Percentiles rank a stretch among this genome's conserved stretches.
These are phyloP conservation scores for Horisme vitalbata DNA, from an alignment of 2,888 invertebrate genomes.

Conservation along the genomic window DNA sequence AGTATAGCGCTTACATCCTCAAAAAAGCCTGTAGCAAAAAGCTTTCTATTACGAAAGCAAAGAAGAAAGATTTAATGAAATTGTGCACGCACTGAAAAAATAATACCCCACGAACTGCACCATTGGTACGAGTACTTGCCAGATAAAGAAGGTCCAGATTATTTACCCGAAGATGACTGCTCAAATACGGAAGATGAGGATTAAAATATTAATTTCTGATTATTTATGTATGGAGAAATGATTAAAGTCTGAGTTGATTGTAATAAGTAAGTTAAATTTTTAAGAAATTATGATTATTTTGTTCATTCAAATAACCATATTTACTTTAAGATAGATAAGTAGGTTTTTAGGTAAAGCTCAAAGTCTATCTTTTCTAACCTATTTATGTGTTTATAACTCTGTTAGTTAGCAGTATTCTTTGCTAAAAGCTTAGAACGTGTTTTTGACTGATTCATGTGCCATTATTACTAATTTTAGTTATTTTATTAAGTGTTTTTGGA, in stretches of 20 bases:
- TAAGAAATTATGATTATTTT: no score
- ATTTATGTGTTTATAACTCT: no score
- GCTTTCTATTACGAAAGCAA: conserved; percentile 3
- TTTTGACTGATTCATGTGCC: no score
- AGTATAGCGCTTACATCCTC: background rate
- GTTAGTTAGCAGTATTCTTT: no score
- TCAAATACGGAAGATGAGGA: background rate
- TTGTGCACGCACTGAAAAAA: conserved; percentile 5
- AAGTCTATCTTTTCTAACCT: no score
- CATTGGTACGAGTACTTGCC: conserved; percentile 9
- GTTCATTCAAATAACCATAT: no score
- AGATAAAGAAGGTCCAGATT: conserved; percentile 5
- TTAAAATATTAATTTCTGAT: background rate
- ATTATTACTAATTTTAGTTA: no score
- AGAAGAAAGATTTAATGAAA: conserved; percentile 7
- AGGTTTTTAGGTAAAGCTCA: no score
- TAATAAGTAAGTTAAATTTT: no score
- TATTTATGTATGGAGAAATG: background rate
- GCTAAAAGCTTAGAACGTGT: no score
- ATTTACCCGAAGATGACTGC: conserved; percentile 5
- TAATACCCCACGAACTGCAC: conserved; percentile 10
- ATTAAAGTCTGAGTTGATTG: background rate
- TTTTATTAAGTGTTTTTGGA: no score
- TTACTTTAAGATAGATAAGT: no score
- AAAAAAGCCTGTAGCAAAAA: background rate